Conservation (phyloP, 2,113 vertebrate genomes). For the Lophochroa leadbeateri region DNA sequence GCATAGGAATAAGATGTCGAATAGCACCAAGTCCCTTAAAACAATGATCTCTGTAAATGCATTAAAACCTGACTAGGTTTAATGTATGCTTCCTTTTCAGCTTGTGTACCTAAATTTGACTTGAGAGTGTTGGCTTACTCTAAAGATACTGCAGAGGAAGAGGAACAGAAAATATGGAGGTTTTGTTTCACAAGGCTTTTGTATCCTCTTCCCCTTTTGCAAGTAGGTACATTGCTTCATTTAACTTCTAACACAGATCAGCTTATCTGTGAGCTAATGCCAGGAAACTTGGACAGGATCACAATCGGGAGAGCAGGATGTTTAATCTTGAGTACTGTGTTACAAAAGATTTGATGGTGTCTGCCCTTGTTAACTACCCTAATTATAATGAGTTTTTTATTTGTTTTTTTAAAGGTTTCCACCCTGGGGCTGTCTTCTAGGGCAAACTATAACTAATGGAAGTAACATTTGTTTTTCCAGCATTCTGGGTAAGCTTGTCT, state of each 20-base stretch:
- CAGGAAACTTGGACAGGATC: conserved; percentile 24
- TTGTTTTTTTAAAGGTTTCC: not conserved
- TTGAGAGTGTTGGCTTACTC: not conserved
- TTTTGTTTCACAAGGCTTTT: not conserved
- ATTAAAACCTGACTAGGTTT: not conserved
- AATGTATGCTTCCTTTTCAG: not conserved
- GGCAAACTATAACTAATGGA: conserved; percentile 40
- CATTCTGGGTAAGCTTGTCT: conserved; percentile 35
- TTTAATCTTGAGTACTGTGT: conserved; percentile 25
- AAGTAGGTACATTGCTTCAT: not conserved
- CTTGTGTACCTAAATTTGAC: not conserved
- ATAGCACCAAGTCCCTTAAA: not conserved
- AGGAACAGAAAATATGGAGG: conserved; percentile 1
- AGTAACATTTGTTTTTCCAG: conserved; percentile 33
- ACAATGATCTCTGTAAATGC: not conserved
- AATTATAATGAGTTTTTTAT: conserved; percentile 19
- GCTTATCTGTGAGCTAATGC: conserved; percentile 2
- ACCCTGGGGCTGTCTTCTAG: not conserved
- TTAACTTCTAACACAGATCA: not conserved
- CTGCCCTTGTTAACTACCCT: not conserved
- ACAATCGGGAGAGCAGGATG: conserved; percentile 2
- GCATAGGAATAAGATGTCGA: not conserved
- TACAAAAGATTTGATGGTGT: conserved; percentile 6
- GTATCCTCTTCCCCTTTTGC: not conserved
- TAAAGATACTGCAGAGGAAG: not conserved